phyloP scores from a whole-genome alignment of 2,888 invertebrate genomes.

The Eremobia ochroleuca region DNA sequence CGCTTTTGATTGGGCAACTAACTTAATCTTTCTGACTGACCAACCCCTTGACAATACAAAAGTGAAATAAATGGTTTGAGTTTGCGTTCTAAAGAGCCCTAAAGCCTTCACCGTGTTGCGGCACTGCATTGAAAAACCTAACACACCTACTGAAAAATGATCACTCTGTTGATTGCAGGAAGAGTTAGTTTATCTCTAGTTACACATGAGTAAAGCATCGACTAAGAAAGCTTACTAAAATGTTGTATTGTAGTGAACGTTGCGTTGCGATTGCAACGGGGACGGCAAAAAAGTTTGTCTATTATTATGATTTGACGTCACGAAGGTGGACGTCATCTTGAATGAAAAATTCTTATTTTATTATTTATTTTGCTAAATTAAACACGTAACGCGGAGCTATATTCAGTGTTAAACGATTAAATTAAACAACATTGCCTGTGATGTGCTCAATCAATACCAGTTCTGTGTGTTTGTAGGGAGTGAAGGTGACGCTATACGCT shows the following conservation, averaged over 20 bases:
- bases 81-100: no score
- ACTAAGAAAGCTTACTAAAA: constrained; percentile 47
- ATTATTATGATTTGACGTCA: constrained; percentile 89
- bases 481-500: constrained; percentile 87
- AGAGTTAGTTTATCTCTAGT: not conserved
- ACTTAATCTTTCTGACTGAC: no score
- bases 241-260: no score
- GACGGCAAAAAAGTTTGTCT: constrained; percentile 74
- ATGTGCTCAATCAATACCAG: constrained; percentile 71
- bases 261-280: not conserved
- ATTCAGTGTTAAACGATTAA: constrained; percentile 72
- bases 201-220: constrained; percentile 32
- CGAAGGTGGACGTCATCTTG: constrained; percentile 89
- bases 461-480: constrained; percentile 75
- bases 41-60: no score
- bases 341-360: constrained; percentile 84
- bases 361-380: constrained; percentile 85
- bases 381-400: constrained; percentile 74
- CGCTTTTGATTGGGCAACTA: no score
- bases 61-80: no score
- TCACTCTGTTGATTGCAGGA: not conserved
- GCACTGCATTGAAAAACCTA: not conserved
- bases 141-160: not conserved
- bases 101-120: not conserved
- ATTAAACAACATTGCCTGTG: constrained; percentile 72